Evolutionary conservation across 2,113 vertebrate species (phyloP), one percentile per base, ranked within the genome.

Genomic region (Neomonachus schauinslandi): DNA sequence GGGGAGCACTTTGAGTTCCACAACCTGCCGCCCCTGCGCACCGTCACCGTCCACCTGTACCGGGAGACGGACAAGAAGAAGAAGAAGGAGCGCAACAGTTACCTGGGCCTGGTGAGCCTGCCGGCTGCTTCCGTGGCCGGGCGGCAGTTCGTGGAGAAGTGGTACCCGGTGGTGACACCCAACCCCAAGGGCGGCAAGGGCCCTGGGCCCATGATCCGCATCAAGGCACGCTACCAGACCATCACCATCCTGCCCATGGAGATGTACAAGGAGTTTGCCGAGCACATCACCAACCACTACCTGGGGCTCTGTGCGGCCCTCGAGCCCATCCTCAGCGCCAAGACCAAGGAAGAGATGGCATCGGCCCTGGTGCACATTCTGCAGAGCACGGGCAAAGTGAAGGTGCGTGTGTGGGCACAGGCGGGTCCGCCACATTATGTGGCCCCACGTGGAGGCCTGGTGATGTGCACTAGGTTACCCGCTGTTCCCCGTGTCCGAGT

Each of bases 261-360:
- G 99, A 99, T 99, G 99, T 99, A 99, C 99, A 99, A 99, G 96
- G 99, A 99, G 98, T 99, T 99, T 65, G 99, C 99, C 0, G 99
- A 99, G 98, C 99, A 99, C 98, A 99, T 99, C 98, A 99, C 99
- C 85, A 99, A 99, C 98, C 99, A 99, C 97, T 99, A 99, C 98
- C 99, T 99, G 99, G 99, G 99, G 94, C 99, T 99, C 28, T 99
- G 99, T 97, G 99, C 99, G 0, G 99, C 99, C 97, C 99, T 99
- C 8, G 99, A 99, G 98, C 99, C 99, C 2, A 99, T 99, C 69
- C 99, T 99, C 96, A 99, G 99, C 5, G 99, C 99, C 92, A 99
- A 99, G 99, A 99, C 99, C 99, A 99, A 99, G 97, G 99, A 99
- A 98, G 99, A 99, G 99, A 99, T 99, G 99, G 99, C 99, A 0